Base-by-base conservation (phyloP, 2,888 invertebrate species). In the Athripsodes cinereus region DNA sequence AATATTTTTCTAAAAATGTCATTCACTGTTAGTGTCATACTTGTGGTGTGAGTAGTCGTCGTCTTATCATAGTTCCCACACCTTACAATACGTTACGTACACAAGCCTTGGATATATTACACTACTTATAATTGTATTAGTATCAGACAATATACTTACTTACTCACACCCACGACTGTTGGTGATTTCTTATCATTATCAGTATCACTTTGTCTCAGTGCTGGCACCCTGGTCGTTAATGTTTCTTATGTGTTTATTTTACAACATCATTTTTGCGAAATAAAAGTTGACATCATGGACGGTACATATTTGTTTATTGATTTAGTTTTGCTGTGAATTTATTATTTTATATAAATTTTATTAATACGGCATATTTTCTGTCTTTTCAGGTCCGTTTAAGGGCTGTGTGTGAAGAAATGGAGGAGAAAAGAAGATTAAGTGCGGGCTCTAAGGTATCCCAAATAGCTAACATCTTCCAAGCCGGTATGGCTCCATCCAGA, bases 401-500 rank as follows among this genome's bases (percentile, higher is more conserved):
- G 78, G 74, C 72, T 67, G 71, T 73, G 70, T 74, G 71, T 75
- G 69, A 78, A 79, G 81, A 80, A 69, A 80, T 86, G 81, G 83
- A 86, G 76, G 86, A 86, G 71, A 81, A 85, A 66, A 83, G 81
- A 72, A 83, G 81, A 67, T 70, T 79, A 66, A 81, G 82, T 71
- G 68, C 73, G 66, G 90, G 90, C 74, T 85, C 87, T 67, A 92
- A 92, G 80, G 92, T 92, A 69, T 92, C 92, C 64, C 91, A 92
- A 78, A 93, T 93, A 66, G 92, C 93, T 60, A 92, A 92, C 74
- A 88, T 92, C 71, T 93, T 93, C 74, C 92, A 92, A 79, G 40
- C 40, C 40, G 85, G 84, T 65, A 85, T 84, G 79, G 76, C 74
- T 19, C 82, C 84, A 65, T 83, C 78, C 53, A 75, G 73, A 65